Evolutionary conservation across 2,888 invertebrate species (phyloP).

Genomic region (Isotomurus palustris): DNA sequence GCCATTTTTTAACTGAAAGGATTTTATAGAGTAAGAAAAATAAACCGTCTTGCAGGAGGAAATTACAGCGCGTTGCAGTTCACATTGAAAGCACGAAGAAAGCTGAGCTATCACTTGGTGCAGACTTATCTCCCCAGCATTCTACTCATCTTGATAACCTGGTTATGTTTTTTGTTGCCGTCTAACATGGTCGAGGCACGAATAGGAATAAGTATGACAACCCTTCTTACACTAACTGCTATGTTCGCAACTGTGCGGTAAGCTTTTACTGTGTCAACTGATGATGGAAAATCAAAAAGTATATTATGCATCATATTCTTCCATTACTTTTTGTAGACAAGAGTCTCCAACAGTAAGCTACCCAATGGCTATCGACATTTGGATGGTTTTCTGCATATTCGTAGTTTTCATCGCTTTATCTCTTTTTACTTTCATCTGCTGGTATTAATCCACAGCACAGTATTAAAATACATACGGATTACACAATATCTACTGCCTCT

Average conservation of each 20-base stretch:
- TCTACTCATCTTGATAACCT: conserved; percentile 42
- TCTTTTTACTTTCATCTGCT: conserved; percentile 25
- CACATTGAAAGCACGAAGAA: conserved; percentile 24
- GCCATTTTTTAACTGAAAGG: too few species aligned
- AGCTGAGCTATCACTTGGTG: conserved; percentile 38
- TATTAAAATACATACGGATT: too few species aligned
- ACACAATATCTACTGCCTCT: too few species aligned
- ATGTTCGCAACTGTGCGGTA: conserved; percentile 42
- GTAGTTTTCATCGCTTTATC: conserved; percentile 37
- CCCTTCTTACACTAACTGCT: conserved; percentile 38
- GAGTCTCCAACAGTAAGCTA: conserved; percentile 39
- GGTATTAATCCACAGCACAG: too few species aligned
- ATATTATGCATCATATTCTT: too few species aligned
- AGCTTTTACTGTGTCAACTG: too few species aligned
- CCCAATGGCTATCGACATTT: conserved; percentile 36
- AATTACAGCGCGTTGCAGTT: conserved; percentile 25
- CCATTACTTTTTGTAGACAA: conserved; percentile 31
- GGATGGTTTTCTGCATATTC: conserved; percentile 38
- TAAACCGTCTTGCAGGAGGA: conserved; percentile 17
- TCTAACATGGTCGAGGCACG: conserved; percentile 38
- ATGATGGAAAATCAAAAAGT: too few species aligned
- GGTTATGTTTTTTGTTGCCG: conserved; percentile 40
- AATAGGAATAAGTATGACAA: conserved; percentile 43
- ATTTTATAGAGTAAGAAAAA: too few species aligned
- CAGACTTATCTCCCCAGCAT: conserved; percentile 39